Percentiles rank a stretch among this genome's conserved stretches.
Conservation (phyloP, 2,888 invertebrate genomes). For the Cyaniris semiargus region DNA sequence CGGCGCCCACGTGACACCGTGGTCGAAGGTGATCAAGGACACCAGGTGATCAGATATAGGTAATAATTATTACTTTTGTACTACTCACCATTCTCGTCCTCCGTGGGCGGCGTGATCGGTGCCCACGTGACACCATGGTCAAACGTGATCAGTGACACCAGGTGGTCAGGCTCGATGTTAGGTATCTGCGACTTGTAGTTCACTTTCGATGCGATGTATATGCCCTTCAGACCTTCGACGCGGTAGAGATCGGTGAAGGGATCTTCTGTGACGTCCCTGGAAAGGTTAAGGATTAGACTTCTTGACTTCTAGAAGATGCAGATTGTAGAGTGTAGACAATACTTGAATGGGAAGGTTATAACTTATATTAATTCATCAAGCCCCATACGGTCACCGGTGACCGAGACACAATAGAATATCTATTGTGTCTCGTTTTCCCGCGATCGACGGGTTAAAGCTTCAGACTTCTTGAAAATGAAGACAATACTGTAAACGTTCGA, state of each 20-base stretch:
- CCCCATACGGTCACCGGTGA: too few species aligned
- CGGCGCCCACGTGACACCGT: constrained; percentile 90
- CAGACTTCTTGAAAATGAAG: too few species aligned
- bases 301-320: neutral
- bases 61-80: too few species aligned
- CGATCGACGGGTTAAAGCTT: too few species aligned
- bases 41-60: constrained; percentile 83
- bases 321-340: too few species aligned
- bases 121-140: constrained; percentile 94
- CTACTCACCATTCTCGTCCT: constrained; percentile 78
- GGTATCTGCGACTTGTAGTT: constrained; percentile 75
- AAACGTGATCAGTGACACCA: constrained; percentile 90
- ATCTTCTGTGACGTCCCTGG: constrained; percentile 88
- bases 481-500: too few species aligned
- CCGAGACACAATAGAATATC: too few species aligned
- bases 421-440: too few species aligned
- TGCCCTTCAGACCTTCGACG: constrained; percentile 91
- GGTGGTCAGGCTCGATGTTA: constrained; percentile 86
- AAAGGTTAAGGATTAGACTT: constrained; percentile 43
- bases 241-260: constrained; percentile 93
- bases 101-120: constrained; percentile 84
- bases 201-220: constrained; percentile 93
- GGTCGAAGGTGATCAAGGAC: constrained; percentile 91
- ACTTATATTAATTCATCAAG: too few species aligned
- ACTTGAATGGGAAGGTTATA: too few species aligned